phyloP scores from a whole-genome alignment of 2,113 vertebrate species.

The Rhadina sibilatrix region DNA sequence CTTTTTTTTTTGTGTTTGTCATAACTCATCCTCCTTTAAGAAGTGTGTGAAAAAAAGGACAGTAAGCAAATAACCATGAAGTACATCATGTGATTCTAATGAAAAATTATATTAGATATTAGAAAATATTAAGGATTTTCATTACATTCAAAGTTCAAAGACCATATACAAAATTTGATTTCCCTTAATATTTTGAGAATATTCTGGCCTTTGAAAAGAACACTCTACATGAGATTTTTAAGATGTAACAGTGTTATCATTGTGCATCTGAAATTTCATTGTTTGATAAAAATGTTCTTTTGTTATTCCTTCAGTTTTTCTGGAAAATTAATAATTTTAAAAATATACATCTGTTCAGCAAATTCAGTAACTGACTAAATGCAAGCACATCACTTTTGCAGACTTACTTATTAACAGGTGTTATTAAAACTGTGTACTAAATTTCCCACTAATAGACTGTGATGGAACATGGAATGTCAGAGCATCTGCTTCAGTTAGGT shows the following conservation, averaged over 20 bases:
- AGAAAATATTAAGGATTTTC: not conserved
- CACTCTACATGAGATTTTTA: not conserved
- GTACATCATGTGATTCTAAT: not conserved
- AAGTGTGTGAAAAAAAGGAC: not conserved
- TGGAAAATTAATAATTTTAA: not conserved
- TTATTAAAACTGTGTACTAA: not conserved
- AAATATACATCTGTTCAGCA: not conserved
- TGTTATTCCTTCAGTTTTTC: not conserved
- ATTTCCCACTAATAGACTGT: not conserved
- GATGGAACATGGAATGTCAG: not conserved
- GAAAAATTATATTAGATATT: not conserved
- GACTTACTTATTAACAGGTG: not conserved
- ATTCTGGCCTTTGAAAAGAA: not conserved
- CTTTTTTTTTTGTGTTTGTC: not conserved
- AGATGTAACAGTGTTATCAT: not conserved
- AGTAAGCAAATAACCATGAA: not conserved
- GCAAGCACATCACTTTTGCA: not conserved
- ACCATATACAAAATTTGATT: not conserved
- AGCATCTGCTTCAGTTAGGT: not conserved
- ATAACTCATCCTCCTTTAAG: not conserved
- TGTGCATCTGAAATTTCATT: not conserved
- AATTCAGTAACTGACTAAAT: not conserved
- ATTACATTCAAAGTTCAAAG: not conserved
- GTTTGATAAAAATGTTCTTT: not conserved
- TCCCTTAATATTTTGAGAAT: not conserved